Base-by-base conservation (phyloP, 2,797 vertebrate species). In the Hippopotamyrus pictus region DNA sequence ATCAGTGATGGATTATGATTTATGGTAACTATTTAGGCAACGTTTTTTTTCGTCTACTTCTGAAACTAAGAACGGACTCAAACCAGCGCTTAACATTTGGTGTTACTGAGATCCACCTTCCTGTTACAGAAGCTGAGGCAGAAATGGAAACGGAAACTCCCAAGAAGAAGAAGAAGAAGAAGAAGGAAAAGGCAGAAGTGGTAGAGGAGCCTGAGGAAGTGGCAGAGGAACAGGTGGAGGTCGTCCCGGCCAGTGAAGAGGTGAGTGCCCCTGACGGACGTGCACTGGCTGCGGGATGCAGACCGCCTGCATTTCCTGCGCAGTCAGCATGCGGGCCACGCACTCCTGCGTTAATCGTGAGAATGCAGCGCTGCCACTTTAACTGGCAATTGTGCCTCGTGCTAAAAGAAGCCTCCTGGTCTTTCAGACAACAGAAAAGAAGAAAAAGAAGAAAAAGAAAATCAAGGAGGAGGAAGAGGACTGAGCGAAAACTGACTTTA, bases 401-500 rank as follows among this genome's bases (percentile, higher is more conserved):
- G 54, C 17, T 90, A 88, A 89, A 22, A 3, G 4, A 11, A 4
- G 53, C 25, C 12, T 89, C 69, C 19, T 73, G 62, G 22, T 25
- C 76, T 95, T 95, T 90, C 93, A 97, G 96, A 95, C 92, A 83
- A 88, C 95, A 93, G 96, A 97, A 89, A 97, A 97, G 84, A 91
- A 91, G 90, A 97, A 96, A 92, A 97, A 96, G 93, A 97, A 96
- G 89, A 97, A 96, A 91, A 96, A 96, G 92, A 96, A 96, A 92
- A 90, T 89, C 0, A 95, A 94, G 93, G 33, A 90, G 22, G 93
- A 94, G 5, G 79, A 91, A 48, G 88, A 90, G 37, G 90, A 90
- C n/a, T 91, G 88, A 91, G 37, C 7, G 6, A 69, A 19, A 1
- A 22, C 3, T 3, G 12, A 88, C 90, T 88, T 33, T 88, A 90